Evolutionary conservation across 2,113 vertebrate genomes (phyloP), one percentile per base, ranked within the genome.

Genomic region (Passer domesticus): DNA sequence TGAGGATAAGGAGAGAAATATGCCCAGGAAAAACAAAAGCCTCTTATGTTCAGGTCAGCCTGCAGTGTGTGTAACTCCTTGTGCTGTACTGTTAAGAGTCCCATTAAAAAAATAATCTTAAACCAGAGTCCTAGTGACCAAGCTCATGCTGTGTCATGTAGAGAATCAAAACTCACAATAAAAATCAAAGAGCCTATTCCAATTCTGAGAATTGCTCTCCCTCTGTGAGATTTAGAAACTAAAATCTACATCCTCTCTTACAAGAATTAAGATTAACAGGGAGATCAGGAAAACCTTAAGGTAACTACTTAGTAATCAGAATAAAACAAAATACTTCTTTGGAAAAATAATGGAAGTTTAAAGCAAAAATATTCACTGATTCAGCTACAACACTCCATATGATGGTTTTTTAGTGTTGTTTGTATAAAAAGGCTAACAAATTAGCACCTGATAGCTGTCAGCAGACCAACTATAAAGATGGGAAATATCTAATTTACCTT

Each of bases 21-120:
- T 2, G 1, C 60, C 4, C 1, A 60, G 67, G 52, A 25, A 46
- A 83, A 83, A 14, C 90, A 64, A 76, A 91, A 68, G 63, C 25
- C 0, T 0, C 6, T 49, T 58, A 14, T 35, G 39, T 59, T 75
- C 73, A 27, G 35, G 33, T 35, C 66, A 64, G 19, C 23, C 76
- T 90, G 60, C n/a, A 73, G 7, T 33, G 31, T 31, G 7, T n/a
- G 37, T n/a, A 75, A 78, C n/a, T 84, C 41, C 25, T 67, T 87
- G 21, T 3, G 7, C 39, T 68, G 15, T 70, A 33, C 33, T 37
- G 18, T 52, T 64, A 67, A 22, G 41, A 74, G 11, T 15, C 21
- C 24, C 39, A 27, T 53, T 21, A 44, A 37, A 33, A 28, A 20
- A 56, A 16, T 60, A 4, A 13, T 44, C 28, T 74, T 70, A 78